Evolutionary conservation across 2,113 vertebrate genomes (phyloP), one percentile per base, ranked within the genome.

Genomic region (Mixornis gularis): DNA sequence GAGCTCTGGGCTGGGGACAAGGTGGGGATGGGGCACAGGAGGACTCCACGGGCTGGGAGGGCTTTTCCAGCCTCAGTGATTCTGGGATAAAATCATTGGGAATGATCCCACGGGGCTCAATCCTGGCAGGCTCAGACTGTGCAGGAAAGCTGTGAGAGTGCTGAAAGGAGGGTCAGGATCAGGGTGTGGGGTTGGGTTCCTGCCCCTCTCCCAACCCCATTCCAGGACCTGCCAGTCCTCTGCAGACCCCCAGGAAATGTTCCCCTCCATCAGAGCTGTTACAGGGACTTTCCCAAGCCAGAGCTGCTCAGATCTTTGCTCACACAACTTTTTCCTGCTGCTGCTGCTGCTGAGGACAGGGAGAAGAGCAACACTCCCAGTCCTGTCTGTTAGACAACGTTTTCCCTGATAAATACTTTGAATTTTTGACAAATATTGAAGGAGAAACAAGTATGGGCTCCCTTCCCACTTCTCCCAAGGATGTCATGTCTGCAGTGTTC

Each of bases 91-190:
- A 41, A 8, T 13, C 3, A 6, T 6, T 32, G 53, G 15, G 29
- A 6, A 3, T 43, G 59, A 13, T 70, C 10, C 30, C 11, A 0
- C 1, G 2, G 0, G 2, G 25, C 41, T 74, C 52, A 21, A 0
- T 17, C 38, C 83, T 43, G 52, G 52, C 3, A 16, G 11, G 40
- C 5, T 6, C 56, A 26, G 56, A 4, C 13, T 20, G 36, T 2
- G 18, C 4, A 0, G 16, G 24, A 15, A 32, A 10, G 4, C 7
- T 8, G 12, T 8, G 51, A 9, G 24, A 22, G 32, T 29, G 32
- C 32, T 13, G 4, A 7, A 5, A 32, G 46, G 30, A 74, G 60
- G 21, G 17, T 1, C 1, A 24, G 38, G 38, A 2, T 24, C 5
- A 1, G n/a, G n/a, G 21, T 7, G 8, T 29, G 43, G 34, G n/a